These are phyloP conservation scores for Drosophila serrata DNA, from an alignment of 1,140 invertebrate species.

Conservation along the genomic window DNA sequence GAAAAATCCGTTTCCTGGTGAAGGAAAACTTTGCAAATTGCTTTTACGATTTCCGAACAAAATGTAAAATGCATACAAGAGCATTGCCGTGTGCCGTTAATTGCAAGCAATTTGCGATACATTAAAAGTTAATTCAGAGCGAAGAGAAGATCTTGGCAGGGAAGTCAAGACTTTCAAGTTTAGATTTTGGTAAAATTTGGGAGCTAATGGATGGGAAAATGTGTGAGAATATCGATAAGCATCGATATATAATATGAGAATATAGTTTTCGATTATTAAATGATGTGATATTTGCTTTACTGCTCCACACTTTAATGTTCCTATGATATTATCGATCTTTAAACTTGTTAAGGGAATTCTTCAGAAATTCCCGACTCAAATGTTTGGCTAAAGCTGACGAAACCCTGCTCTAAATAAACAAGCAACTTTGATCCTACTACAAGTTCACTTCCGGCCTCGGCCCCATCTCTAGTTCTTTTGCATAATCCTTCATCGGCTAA, in stretches of 20 bases:
- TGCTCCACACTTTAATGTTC: background rate
- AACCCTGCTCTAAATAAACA: constrained; percentile 19
- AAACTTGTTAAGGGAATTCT: background rate
- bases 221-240: background rate
- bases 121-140: constrained; percentile 69
- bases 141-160: background rate
- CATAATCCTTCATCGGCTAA: constrained; percentile 48
- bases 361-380: background rate
- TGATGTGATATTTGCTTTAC: background rate
- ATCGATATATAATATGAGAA: background rate
- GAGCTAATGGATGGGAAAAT: background rate
- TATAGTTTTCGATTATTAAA: background rate
- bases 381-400: constrained; percentile 5
- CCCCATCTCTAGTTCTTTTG: constrained; percentile 1
- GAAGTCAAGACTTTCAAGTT: background rate
- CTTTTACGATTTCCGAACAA: constrained; percentile 57
- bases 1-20: constrained; percentile 21
- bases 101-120: constrained; percentile 73
- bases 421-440: constrained; percentile 13
- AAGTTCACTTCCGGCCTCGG: constrained; percentile 5
- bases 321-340: background rate
- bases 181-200: background rate
- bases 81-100: constrained; percentile 60
- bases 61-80: constrained; percentile 30
- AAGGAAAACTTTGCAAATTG: constrained; percentile 62